These are phyloP conservation scores for Phocides pigmalion DNA, from an alignment of 1,140 invertebrate genomes.

Conservation along the genomic window DNA sequence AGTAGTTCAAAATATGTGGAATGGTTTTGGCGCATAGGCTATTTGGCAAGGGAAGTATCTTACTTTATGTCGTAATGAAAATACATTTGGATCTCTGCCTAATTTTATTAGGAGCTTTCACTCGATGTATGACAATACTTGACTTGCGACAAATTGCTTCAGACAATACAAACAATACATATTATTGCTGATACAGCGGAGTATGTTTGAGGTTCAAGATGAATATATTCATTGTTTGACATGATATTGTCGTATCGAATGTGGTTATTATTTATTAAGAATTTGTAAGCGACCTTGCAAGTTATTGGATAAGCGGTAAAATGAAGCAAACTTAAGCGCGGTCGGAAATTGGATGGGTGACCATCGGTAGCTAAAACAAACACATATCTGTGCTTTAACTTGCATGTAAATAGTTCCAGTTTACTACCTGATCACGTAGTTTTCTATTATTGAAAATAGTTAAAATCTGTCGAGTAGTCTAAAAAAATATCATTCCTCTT, in stretches of 20 bases:
- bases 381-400: too few species aligned
- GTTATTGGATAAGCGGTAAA: too few species aligned
- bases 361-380: too few species aligned
- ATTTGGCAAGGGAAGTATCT: slow-evolving; percentile 41
- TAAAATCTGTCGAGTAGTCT: too few species aligned
- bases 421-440: too few species aligned
- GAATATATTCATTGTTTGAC: background rate
- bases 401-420: too few species aligned
- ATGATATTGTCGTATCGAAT: background rate
- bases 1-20: slow-evolving; percentile 8
- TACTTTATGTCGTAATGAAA: slow-evolving; percentile 53
- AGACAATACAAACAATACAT: slow-evolving; percentile 1
- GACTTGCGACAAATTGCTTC: slow-evolving; percentile 12
- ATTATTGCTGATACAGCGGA: background rate
- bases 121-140: slow-evolving; percentile 7
- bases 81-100: slow-evolving; percentile 50
- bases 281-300: too few species aligned
- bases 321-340: too few species aligned
- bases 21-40: slow-evolving; percentile 20
- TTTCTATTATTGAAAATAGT: too few species aligned
- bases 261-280: too few species aligned
- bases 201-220: background rate
- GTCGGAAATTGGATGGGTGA: too few species aligned
- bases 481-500: too few species aligned
- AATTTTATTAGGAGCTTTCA: slow-evolving; percentile 52